Percentiles rank a stretch among this genome's conserved stretches.
Evolutionary conservation across 1,140 invertebrate genomes (phyloP).

Genomic region (Hermatobates lingyangjiaoensis): DNA sequence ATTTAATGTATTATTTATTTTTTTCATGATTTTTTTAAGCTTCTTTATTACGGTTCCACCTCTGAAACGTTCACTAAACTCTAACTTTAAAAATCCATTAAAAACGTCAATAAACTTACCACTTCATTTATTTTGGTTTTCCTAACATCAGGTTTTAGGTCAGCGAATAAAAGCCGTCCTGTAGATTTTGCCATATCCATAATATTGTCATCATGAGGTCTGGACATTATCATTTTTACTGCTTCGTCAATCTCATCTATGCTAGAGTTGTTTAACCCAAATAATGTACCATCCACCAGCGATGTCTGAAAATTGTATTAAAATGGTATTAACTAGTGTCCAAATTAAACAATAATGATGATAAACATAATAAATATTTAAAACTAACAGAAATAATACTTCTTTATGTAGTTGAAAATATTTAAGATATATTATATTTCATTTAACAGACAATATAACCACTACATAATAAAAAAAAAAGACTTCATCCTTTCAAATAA

Average conservation of each 20-base stretch:
- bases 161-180: slow-evolving; percentile 49
- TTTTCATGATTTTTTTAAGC: too few relatives aligned
- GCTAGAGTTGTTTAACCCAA: slow-evolving; percentile 13
- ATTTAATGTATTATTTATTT: too few relatives aligned
- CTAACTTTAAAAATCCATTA: too few relatives aligned
- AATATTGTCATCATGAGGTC: slow-evolving; percentile 38
- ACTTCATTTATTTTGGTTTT: slow-evolving; percentile 46
- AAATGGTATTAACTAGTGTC: too few relatives aligned
- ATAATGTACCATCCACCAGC: slow-evolving; percentile 19
- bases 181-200: slow-evolving; percentile 60
- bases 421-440: too few relatives aligned
- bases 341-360: background rate
- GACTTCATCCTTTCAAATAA: too few relatives aligned
- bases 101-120: slow-evolving; percentile 30
- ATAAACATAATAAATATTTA: background rate
- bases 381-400: too few relatives aligned
- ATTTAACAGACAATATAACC: too few relatives aligned
- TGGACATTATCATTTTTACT: slow-evolving; percentile 22
- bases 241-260: slow-evolving; percentile 23
- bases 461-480: too few relatives aligned
- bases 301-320: slow-evolving; percentile 21
- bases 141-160: slow-evolving; percentile 35
- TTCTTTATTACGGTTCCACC: too few relatives aligned
- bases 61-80: too few relatives aligned
- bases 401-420: too few relatives aligned